A percentile compares a stretch with the other conserved stretches of the same genome.
These are phyloP conservation scores for Caenorhabditis sp. DNA, from an alignment of 2,888 invertebrate species.

Conservation along the genomic window DNA sequence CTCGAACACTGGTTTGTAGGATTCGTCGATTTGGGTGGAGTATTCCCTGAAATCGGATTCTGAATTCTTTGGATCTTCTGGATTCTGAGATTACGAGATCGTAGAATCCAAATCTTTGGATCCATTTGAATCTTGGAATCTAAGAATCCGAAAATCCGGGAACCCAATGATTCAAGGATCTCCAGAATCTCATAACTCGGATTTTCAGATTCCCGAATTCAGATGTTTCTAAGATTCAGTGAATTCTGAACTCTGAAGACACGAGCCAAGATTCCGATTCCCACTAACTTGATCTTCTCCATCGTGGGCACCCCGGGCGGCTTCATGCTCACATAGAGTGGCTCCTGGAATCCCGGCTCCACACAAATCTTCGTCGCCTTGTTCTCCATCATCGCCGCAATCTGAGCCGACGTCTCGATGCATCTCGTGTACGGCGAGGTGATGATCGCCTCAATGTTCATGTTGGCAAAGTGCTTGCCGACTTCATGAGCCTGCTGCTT, in stretches of 20 bases:
- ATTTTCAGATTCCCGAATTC: no score
- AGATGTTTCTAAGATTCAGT: no score
- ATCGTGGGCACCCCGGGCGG: conserved; percentile 73
- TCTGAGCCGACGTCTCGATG: conserved; percentile 76
- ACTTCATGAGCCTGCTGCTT: conserved; percentile 78
- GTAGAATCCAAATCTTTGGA: no score
- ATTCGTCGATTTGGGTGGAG: conserved; percentile 70
- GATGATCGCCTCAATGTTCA: conserved; percentile 77
- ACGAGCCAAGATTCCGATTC: not conserved
- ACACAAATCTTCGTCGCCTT: conserved; percentile 72
- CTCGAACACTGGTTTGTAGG: conserved; percentile 74
- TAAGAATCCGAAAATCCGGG: not conserved
- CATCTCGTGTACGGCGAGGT: conserved; percentile 80
- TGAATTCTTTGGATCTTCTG: no score
- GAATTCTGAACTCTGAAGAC: no score
- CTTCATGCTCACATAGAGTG: conserved; percentile 71
- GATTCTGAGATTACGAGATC: no score
- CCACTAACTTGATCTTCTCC: conserved; percentile 70
- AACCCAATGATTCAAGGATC: not conserved
- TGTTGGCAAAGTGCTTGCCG: conserved; percentile 72
- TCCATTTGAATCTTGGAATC: no score
- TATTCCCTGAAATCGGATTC: conserved; percentile 51
- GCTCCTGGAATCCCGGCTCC: conserved; percentile 81
- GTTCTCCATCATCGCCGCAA: conserved; percentile 62
- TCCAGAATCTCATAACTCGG: no score